Evolutionary conservation across 1,140 invertebrate species (phyloP).

Genomic region (Cotesia glomerata): DNA sequence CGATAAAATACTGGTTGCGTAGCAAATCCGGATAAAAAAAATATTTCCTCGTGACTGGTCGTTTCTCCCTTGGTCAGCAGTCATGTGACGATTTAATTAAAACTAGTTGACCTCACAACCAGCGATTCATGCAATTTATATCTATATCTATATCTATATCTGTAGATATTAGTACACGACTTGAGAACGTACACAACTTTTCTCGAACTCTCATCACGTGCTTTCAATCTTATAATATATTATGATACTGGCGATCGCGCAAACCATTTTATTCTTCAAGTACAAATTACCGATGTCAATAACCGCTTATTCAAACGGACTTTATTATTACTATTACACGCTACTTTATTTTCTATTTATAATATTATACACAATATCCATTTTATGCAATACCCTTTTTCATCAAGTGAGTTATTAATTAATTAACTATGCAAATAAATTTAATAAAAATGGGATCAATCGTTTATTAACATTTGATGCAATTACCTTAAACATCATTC

Average conservation of each 20-base stretch:
- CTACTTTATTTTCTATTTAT: not conserved
- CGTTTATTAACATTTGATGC: too few relatives aligned
- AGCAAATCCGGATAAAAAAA: constrained; percentile 17
- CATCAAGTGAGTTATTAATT: too few relatives aligned
- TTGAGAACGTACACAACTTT: not conserved
- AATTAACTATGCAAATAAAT: too few relatives aligned
- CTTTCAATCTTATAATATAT: not conserved
- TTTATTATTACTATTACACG: not conserved
- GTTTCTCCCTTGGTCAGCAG: constrained; percentile 12
- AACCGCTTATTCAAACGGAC: not conserved
- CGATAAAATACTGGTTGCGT: not conserved
- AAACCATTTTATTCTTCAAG: constrained; percentile 14
- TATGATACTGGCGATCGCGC: not conserved
- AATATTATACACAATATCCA: not conserved
- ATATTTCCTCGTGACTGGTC: constrained; percentile 33
- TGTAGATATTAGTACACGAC: too few relatives aligned
- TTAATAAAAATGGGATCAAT: too few relatives aligned
- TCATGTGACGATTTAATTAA: constrained; percentile 37
- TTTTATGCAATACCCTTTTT: too few relatives aligned
- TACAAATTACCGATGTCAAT: constrained; percentile 10
- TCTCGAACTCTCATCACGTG: constrained; percentile 26
- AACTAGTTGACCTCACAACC: constrained; percentile 29
- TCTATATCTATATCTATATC: not conserved
- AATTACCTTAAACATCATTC: too few relatives aligned
- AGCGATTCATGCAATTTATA: not conserved